Conservation (phyloP, 2,797 vertebrate species). For the Fistularia tabacaria region DNA sequence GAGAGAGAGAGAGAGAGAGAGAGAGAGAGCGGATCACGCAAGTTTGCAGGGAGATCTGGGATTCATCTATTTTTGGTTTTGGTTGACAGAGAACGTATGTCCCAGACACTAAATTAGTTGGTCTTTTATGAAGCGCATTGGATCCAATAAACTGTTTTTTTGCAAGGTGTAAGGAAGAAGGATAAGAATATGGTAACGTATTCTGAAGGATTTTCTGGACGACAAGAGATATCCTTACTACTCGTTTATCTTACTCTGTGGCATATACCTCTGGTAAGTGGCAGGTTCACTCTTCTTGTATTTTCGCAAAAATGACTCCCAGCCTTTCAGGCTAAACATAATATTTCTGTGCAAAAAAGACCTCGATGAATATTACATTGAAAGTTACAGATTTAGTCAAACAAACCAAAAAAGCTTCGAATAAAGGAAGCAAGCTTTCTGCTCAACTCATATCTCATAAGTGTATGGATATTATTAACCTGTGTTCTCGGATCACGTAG, state of each 20-base stretch:
- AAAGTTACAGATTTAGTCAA: too few relatives aligned
- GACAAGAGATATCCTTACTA: conserved; percentile 30
- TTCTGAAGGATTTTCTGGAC: conserved; percentile 14
- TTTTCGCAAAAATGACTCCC: too few relatives aligned
- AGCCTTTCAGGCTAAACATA: too few relatives aligned
- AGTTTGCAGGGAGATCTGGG: conserved; percentile 48
- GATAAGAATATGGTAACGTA: conserved; percentile 25
- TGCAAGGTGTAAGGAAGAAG: conserved; percentile 11
- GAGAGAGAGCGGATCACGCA: conserved; percentile 25
- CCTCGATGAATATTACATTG: too few relatives aligned
- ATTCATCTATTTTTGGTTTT: conserved; percentile 46
- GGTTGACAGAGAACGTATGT: conserved; percentile 21
- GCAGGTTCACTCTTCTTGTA: neutral
- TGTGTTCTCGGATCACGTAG: conserved; percentile 3
- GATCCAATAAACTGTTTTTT: conserved; percentile 25
- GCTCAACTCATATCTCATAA: conserved; percentile 5
- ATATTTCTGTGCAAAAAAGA: too few relatives aligned
- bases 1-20: conserved; percentile 17
- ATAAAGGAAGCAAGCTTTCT: too few relatives aligned
- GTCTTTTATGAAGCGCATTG: conserved; percentile 4
- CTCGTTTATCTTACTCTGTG: conserved; percentile 55
- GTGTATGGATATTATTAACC: conserved; percentile 5
- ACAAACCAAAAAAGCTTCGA: too few relatives aligned
- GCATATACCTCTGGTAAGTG: conserved; percentile 47
- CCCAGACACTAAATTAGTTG: conserved; percentile 4